Evolutionary conservation across 2,888 invertebrate genomes (phyloP).

Genomic region (Scelioninae gen. 2): DNA sequence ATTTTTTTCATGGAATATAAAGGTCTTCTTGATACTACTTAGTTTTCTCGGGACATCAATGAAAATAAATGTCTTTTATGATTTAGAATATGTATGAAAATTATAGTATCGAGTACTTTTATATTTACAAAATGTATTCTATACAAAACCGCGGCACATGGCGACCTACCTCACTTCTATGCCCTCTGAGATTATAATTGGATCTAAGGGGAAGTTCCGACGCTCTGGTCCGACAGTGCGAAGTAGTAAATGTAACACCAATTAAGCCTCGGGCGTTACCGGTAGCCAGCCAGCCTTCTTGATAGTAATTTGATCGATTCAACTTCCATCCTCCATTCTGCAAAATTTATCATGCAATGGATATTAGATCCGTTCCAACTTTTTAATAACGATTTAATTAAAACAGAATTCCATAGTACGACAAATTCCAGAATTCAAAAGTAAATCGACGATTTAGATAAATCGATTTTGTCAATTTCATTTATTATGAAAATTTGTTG

Average conservation of each 20-base stretch:
- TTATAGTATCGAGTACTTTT: constrained; percentile 35
- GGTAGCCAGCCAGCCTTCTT: constrained; percentile 98
- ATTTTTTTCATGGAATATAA: too few relatives aligned
- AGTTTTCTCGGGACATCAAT: too few relatives aligned
- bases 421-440: neutral
- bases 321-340: constrained; percentile 97
- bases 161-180: constrained; percentile 89
- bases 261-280: constrained; percentile 96
- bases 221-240: constrained; percentile 88
- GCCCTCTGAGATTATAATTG: constrained; percentile 97
- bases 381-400: constrained; percentile 22
- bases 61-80: too few relatives aligned
- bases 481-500: constrained; percentile 11
- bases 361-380: constrained; percentile 30
- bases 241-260: constrained; percentile 96
- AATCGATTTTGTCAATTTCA: neutral
- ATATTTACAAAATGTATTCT: constrained; percentile 42
- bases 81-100: constrained; percentile 15
- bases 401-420: constrained; percentile 7
- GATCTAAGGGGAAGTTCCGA: constrained; percentile 92
- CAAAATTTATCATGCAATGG: constrained; percentile 32
- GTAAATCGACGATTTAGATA: constrained; percentile 6
- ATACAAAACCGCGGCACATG: constrained; percentile 30
- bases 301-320: constrained; percentile 95
- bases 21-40: too few relatives aligned